Conservation (phyloP, 2,113 vertebrate genomes). For the Agapornis roseicollis region DNA sequence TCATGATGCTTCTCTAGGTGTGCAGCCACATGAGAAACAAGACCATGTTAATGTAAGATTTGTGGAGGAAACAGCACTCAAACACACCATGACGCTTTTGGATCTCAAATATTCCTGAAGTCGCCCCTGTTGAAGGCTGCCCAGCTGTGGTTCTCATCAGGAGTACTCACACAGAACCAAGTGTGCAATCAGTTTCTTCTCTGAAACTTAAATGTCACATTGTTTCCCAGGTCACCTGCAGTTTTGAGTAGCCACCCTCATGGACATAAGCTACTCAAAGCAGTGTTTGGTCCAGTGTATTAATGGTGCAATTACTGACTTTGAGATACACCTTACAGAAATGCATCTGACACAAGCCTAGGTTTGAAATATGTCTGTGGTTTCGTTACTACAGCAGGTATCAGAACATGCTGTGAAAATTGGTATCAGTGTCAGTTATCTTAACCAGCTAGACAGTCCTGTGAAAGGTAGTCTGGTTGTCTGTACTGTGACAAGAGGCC, state of each 20-base stretch:
- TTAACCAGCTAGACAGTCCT: neutral
- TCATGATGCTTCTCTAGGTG: constrained; percentile 61
- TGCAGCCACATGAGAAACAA: constrained; percentile 77
- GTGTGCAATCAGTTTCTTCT: neutral
- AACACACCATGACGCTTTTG: constrained; percentile 83
- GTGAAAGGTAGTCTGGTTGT: neutral
- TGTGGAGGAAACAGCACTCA: constrained; percentile 90
- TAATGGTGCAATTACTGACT: neutral
- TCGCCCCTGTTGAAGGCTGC: neutral
- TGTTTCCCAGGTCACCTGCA: neutral
- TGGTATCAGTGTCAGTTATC: neutral
- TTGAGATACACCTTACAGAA: neutral
- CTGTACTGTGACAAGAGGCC: neutral
- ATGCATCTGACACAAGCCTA: neutral
- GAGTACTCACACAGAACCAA: neutral
- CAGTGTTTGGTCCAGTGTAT: neutral
- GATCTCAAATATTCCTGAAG: constrained; percentile 61
- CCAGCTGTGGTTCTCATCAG: neutral
- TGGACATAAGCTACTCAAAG: neutral
- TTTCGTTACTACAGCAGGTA: accelerated
- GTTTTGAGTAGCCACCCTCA: neutral
- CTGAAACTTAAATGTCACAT: neutral
- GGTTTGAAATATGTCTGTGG: neutral
- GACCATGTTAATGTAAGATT: constrained; percentile 86
- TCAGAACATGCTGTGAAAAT: neutral